Evolutionary conservation across 1,140 invertebrate genomes (phyloP).

Genomic region (Anoplolepis gracilipes): DNA sequence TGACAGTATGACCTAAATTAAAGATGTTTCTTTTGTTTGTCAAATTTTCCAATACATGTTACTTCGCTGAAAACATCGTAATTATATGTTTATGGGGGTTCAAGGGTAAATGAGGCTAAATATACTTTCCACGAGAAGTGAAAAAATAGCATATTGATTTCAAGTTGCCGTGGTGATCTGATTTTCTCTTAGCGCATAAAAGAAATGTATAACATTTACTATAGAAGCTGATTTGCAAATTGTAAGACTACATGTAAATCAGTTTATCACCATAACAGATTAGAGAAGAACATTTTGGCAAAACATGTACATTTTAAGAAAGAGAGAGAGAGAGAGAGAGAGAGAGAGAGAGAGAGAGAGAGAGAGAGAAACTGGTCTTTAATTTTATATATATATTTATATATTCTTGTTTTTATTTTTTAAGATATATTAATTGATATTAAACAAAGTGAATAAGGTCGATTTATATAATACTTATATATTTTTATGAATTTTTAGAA

Average conservation of each 20-base stretch:
- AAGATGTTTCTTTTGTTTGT: slow-evolving; percentile 7
- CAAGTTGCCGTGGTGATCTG: slow-evolving; percentile 47
- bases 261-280: not conserved
- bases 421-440: not conserved
- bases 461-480: not conserved
- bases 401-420: not conserved
- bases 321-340: too few relatives aligned
- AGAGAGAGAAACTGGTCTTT: not conserved
- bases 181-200: slow-evolving; percentile 59
- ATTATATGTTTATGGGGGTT: slow-evolving; percentile 70
- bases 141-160: slow-evolving; percentile 73
- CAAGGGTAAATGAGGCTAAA: slow-evolving; percentile 72
- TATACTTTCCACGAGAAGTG: slow-evolving; percentile 67
- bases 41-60: slow-evolving; percentile 18
- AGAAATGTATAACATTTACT: slow-evolving; percentile 55
- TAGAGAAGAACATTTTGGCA: not conserved
- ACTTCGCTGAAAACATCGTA: slow-evolving; percentile 24
- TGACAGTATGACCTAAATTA: not conserved
- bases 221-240: slow-evolving; percentile 20
- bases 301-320: not conserved
- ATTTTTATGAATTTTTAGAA: slow-evolving; percentile 4
- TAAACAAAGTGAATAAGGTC: not conserved
- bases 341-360: too few relatives aligned
- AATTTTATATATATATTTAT: not conserved
- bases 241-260: not conserved